Evolutionary conservation across 2,797 vertebrate genomes (phyloP).

Genomic region (Sparidentex hasta): DNA sequence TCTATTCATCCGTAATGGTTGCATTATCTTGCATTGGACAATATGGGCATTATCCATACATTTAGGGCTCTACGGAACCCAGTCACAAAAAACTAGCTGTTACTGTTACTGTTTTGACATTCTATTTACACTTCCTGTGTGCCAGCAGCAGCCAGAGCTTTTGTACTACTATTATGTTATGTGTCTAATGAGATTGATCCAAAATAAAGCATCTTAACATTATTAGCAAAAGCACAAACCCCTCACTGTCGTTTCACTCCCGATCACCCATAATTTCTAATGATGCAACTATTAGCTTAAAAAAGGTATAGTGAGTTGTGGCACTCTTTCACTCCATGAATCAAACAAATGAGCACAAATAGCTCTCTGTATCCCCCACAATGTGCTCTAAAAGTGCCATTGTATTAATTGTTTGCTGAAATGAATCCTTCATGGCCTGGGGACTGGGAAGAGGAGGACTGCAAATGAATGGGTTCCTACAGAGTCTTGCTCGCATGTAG

Average conservation of each 20-base stretch:
- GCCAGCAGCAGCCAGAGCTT: background rate
- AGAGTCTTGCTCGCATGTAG: slow-evolving; percentile 49
- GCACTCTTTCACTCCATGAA: background rate
- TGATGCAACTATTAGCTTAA: background rate
- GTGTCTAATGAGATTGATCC: background rate
- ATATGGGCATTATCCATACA: too few relatives aligned
- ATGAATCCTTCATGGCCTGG: slow-evolving; percentile 48
- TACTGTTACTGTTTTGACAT: background rate
- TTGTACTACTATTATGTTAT: background rate
- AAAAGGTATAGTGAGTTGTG: background rate
- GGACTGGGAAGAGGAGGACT: slow-evolving; percentile 30
- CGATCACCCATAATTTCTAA: background rate
- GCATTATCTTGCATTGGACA: too few relatives aligned
- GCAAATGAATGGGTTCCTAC: slow-evolving; percentile 39
- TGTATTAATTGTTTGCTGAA: slow-evolving; percentile 50
- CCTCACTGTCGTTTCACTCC: background rate
- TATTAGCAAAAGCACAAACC: background rate
- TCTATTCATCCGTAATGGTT: too few relatives aligned
- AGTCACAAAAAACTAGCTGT: too few relatives aligned
- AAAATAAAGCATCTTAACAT: background rate
- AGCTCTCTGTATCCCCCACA: slow-evolving; percentile 4
- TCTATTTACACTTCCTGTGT: background rate
- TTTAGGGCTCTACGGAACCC: too few relatives aligned
- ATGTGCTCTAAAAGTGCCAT: slow-evolving; percentile 13
- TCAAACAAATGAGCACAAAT: slow-evolving; percentile 17